phyloP scores from a whole-genome alignment of 2,888 invertebrate species.

The Drosophila tanythrix region DNA sequence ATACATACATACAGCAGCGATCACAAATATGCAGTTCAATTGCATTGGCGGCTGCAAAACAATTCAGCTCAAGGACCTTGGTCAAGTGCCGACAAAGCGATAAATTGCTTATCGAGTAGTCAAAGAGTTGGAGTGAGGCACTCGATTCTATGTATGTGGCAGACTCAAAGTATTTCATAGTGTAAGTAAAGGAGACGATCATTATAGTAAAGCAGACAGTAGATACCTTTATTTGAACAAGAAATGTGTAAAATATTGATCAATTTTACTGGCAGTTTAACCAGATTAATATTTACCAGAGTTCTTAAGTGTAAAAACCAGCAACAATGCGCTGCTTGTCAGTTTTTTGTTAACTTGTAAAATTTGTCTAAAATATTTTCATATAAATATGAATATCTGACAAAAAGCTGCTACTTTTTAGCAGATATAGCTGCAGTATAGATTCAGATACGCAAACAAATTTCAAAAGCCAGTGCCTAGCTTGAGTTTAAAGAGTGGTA shows the following conservation, averaged over 20 bases:
- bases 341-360: background rate
- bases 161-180: slow-evolving; percentile 2
- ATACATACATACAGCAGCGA: slow-evolving; percentile 30
- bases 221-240: background rate
- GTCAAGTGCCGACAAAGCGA: slow-evolving; percentile 72
- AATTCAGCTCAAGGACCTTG: slow-evolving; percentile 80
- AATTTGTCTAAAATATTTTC: background rate
- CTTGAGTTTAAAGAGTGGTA: background rate
- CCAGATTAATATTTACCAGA: background rate
- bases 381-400: background rate
- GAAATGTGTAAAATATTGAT: background rate
- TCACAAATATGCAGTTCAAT: slow-evolving; percentile 78
- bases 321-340: background rate
- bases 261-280: background rate
- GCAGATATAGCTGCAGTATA: background rate
- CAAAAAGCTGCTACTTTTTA: background rate
- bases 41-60: slow-evolving; percentile 66
- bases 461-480: background rate
- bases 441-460: background rate
- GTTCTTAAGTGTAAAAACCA: background rate
- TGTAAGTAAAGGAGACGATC: background rate
- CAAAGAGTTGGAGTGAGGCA: slow-evolving; percentile 25
- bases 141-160: slow-evolving; percentile 21
- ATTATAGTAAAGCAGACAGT: background rate
- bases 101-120: slow-evolving; percentile 17